Evolutionary conservation across 2,113 vertebrate genomes (phyloP), one percentile per base, ranked within the genome.

Genomic region (Aplodontia rufa): DNA sequence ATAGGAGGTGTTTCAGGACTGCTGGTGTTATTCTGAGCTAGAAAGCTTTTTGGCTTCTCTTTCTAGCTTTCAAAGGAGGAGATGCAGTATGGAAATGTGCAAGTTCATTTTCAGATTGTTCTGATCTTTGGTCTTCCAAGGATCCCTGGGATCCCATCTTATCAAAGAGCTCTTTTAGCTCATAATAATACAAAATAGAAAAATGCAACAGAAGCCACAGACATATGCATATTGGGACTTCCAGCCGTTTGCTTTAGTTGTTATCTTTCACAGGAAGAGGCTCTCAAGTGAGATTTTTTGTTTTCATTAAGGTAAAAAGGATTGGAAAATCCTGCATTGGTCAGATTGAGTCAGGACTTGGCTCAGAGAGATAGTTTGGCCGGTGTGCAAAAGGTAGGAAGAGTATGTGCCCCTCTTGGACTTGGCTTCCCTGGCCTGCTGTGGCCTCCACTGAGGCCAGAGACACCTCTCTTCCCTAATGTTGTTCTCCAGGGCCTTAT

Each of bases 211-310:
- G 66, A 87, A n/a, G 28, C 40, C 37, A 86, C 19, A 35, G 2
- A 45, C 37, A 26, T 2, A 11, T 35, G 24, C 11, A 64, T 62
- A 24, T 30, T 51, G 60, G 40, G 47, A n/a, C 35, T 72, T 68
- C 47, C 24, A 55, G 3, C n/a, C n/a, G 5, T n/a, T n/a, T 24
- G 8, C 74, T 60, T 58, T 49, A 60, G 35, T 74, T 68, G 32
- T 30, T 30, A 28, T 87, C 22, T 87, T 79, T 79, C 20, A 32
- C 12, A 60, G n/a, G n/a, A n/a, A n/a, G 64, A 51, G 26, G 26
- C n/a, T 79, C 55, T 79, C 47, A 45, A 68, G 40, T 30, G n/a
- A 72, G 76, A 62, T 53, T 93, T 93, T 53, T 60, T 66, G 16
- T 81, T 62, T 40, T 4, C 51, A 24, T 24, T 68, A 53, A 64